Percentiles rank a stretch among this genome's conserved stretches.
Evolutionary conservation across 2,888 invertebrate genomes (phyloP).

Genomic region (Seladonia tumulorum): DNA sequence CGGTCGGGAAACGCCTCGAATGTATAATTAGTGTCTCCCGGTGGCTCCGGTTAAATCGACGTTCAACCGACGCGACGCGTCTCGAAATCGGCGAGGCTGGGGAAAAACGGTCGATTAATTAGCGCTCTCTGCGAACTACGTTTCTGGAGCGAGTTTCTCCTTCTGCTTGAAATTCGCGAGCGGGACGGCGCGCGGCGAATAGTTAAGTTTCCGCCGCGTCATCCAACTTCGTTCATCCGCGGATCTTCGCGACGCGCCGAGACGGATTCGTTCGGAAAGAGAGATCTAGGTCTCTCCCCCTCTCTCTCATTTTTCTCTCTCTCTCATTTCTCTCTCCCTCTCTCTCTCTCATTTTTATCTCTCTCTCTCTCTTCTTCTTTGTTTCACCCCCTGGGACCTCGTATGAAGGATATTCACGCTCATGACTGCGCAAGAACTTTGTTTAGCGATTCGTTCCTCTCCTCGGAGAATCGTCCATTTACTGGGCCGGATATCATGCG

Average conservation of each 20-base stretch:
- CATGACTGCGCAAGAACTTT: constrained; percentile 26
- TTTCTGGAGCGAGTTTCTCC: not conserved
- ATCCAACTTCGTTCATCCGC: constrained; percentile 16
- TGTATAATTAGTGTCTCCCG: constrained; percentile 18
- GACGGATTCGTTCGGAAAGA: constrained; percentile 42
- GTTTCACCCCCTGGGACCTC: not conserved
- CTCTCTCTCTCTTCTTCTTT: constrained; percentile 4
- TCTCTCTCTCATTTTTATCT: not conserved
- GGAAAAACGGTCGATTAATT: constrained; percentile 28
- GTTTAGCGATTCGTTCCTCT: constrained; percentile 33
- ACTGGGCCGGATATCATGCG: not conserved
- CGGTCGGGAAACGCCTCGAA: constrained; percentile 3
- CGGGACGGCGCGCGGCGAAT: not conserved
- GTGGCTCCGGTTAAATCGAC: constrained; percentile 21
- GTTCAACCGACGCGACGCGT: not conserved
- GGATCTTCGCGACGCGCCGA: constrained; percentile 35
- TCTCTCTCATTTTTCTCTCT: no score
- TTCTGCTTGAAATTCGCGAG: constrained; percentile 12
- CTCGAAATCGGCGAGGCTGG: not conserved
- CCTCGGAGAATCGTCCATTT: constrained; percentile 22
- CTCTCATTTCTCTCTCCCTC: no score
- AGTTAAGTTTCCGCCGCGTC: constrained; percentile 28
- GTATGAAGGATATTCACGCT: constrained; percentile 18
- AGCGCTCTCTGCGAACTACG: constrained; percentile 4
- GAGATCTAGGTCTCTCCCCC: not conserved